Percentiles rank a stretch among this genome's conserved stretches.
Evolutionary conservation across 2,797 vertebrate genomes (phyloP).

Genomic region (Phataginus tetradactyla): DNA sequence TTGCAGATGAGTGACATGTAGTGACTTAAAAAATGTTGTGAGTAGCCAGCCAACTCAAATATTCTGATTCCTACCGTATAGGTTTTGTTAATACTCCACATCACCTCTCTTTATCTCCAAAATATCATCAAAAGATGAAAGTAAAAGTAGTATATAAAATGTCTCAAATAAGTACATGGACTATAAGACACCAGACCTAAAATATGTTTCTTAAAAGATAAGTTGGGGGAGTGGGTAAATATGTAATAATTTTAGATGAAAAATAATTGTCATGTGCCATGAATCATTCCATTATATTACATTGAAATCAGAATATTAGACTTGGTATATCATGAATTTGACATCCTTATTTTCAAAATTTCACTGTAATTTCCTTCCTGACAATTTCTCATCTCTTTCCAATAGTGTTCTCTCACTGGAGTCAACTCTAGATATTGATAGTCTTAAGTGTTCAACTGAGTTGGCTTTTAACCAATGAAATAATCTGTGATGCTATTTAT

Average conservation of each 20-base stretch:
- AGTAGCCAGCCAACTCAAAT: not conserved
- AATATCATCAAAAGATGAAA: not conserved
- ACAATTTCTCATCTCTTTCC: not conserved
- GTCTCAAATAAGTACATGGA: not conserved
- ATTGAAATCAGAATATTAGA: not conserved
- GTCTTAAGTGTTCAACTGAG: not conserved
- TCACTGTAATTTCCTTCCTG: not conserved
- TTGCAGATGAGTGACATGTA: not conserved
- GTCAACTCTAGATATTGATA: not conserved
- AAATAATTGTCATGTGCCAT: not conserved
- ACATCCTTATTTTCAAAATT: not conserved
- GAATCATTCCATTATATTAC: not conserved
- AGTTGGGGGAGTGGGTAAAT: not conserved
- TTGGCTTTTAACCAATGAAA: constrained; percentile 27
- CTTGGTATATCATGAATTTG: not conserved
- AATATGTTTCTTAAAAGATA: not conserved
- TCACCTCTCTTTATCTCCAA: not conserved
- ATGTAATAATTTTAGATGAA: not conserved
- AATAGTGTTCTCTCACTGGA: not conserved
- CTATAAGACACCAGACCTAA: not conserved
- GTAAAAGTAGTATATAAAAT: not conserved
- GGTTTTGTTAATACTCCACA: not conserved
- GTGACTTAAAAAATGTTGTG: not conserved
- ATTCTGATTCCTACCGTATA: not conserved
- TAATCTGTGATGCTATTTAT: constrained; percentile 40